A percentile compares a stretch with the other conserved stretches of the same genome.
phyloP scores from a whole-genome alignment of 2,888 invertebrate species.

The Melikaiella ostensackeni region DNA sequence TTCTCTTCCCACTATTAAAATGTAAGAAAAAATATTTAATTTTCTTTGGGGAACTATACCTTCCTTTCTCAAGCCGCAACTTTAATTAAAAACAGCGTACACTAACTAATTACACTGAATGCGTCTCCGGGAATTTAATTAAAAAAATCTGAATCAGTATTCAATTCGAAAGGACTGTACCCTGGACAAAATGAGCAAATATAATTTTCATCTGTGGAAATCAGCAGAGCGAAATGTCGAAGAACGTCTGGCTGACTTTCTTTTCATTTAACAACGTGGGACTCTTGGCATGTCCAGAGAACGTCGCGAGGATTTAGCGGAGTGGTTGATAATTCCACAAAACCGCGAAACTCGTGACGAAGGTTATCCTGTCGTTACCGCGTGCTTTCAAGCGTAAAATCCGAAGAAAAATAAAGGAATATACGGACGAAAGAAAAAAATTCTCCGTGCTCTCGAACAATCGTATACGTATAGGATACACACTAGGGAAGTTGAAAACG shows the following conservation, averaged over 20 bases:
- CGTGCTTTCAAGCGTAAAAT: slow-evolving; percentile 45
- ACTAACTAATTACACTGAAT: slow-evolving; percentile 29
- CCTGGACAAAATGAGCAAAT: slow-evolving; percentile 18
- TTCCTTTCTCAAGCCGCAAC: slow-evolving; percentile 4
- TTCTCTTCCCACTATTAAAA: neutral
- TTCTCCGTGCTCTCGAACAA: neutral
- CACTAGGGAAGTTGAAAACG: neutral
- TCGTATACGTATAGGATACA: neutral
- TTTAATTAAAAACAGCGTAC: slow-evolving; percentile 32
- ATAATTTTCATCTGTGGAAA: slow-evolving; percentile 18
- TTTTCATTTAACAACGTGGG: slow-evolving; percentile 29
- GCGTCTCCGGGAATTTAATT: slow-evolving; percentile 10
- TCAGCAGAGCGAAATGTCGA: slow-evolving; percentile 34
- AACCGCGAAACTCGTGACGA: slow-evolving; percentile 32
- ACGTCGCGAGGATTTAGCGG: slow-evolving; percentile 11
- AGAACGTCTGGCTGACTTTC: slow-evolving; percentile 38
- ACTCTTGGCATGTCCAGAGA: slow-evolving; percentile 33
- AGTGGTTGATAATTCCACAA: slow-evolving; percentile 30
- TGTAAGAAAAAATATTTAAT: neutral
- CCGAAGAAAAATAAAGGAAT: slow-evolving; percentile 38
- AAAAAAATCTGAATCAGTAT: slow-evolving; percentile 13
- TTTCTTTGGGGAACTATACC: slow-evolving; percentile 13
- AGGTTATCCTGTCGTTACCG: slow-evolving; percentile 48
- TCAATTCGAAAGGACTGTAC: slow-evolving; percentile 25
- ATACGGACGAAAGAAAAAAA: neutral